Conservation (phyloP, 2,797 vertebrate genomes). For the Graptemys geographica region DNA sequence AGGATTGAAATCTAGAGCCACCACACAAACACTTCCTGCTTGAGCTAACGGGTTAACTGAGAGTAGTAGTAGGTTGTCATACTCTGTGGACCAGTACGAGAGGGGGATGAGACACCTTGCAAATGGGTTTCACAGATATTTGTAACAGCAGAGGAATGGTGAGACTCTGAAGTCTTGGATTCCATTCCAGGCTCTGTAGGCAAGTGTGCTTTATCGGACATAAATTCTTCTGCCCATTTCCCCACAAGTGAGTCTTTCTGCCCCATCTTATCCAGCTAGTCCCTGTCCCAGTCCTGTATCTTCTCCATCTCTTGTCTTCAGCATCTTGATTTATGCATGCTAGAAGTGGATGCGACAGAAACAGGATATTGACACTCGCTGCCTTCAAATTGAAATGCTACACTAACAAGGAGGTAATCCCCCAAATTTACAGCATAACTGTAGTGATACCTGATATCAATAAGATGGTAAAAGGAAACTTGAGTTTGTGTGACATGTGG, state of each 20-base stretch:
- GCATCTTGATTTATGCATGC: not conserved
- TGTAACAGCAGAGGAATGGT: not conserved
- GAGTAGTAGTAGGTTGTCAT: not conserved
- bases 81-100: not conserved
- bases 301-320: not conserved
- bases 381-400: not conserved
- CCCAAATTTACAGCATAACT: not conserved
- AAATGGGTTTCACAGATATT: not conserved
- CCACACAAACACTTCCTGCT: not conserved
- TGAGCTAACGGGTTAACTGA: not conserved
- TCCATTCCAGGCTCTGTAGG: not conserved
- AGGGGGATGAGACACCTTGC: not conserved
- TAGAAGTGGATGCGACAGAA: not conserved
- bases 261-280: not conserved
- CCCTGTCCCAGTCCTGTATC: not conserved
- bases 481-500: not conserved
- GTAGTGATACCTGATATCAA: not conserved
- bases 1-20: not conserved
- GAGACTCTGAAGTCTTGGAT: slow-evolving; percentile 4
- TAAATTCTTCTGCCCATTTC: not conserved
- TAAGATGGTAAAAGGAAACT: not conserved
- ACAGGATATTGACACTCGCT: not conserved
- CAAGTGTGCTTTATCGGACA: not conserved
- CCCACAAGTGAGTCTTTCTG: not conserved
- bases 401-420: not conserved